A percentile compares a stretch with the other conserved stretches of the same genome.
phyloP scores from a whole-genome alignment of 2,888 invertebrate species.

The Drosophila dives region DNA sequence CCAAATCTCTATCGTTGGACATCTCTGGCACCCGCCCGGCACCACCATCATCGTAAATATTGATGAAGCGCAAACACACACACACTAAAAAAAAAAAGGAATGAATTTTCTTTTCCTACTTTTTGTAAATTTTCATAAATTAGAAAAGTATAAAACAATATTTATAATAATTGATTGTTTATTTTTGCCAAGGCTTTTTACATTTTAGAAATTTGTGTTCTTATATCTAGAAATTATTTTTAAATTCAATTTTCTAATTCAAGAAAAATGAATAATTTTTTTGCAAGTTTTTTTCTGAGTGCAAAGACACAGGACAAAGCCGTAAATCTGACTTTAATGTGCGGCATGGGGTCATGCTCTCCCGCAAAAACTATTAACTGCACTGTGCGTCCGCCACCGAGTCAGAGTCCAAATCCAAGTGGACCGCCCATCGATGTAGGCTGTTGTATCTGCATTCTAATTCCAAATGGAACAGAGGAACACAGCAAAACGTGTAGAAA shows the following conservation, averaged over 20 bases:
- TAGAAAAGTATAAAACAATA: neutral
- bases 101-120: neutral
- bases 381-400: slow-evolving; percentile 41
- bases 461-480: slow-evolving; percentile 25
- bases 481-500: slow-evolving; percentile 60
- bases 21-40: slow-evolving; percentile 21
- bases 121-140: neutral
- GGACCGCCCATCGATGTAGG: slow-evolving; percentile 27
- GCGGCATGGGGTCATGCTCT: slow-evolving; percentile 37
- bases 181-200: neutral
- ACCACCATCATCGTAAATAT: slow-evolving; percentile 70
- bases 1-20: slow-evolving; percentile 15
- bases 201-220: neutral
- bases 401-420: slow-evolving; percentile 5
- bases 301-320: slow-evolving; percentile 9
- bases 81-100: neutral
- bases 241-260: neutral
- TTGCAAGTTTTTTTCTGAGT: neutral
- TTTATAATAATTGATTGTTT: neutral
- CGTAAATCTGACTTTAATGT: slow-evolving; percentile 64
- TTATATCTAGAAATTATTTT: neutral
- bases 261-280: neutral
- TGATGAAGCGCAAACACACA: slow-evolving; percentile 36
- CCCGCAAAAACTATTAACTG: slow-evolving; percentile 70
- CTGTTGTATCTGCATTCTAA: slow-evolving; percentile 52